Conservation (phyloP, 2,888 invertebrate species). For the Entomobrya multifasciata region DNA sequence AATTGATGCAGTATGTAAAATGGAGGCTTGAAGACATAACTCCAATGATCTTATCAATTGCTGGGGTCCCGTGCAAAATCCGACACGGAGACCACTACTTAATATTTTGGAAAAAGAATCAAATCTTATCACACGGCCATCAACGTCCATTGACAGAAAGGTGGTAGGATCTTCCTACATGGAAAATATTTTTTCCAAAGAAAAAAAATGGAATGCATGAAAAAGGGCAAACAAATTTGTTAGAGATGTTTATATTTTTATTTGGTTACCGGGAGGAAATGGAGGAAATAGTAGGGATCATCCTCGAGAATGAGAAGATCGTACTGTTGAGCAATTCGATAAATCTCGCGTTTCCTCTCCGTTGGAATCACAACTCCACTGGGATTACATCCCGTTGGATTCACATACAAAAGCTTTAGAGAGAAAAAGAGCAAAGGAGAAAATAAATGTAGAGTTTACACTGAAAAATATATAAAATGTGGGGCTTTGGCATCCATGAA, state of each 20-base stretch:
- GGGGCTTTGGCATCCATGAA: no score
- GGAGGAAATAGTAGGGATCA: constrained; percentile 90
- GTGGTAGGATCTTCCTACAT: constrained; percentile 84
- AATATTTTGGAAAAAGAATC: constrained; percentile 90
- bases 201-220: background rate
- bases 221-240: no score
- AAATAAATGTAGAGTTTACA: no score
- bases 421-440: no score
- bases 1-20: constrained; percentile 85
- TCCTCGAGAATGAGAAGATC: constrained; percentile 91
- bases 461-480: no score
- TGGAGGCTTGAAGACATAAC: constrained; percentile 87
- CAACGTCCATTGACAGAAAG: constrained; percentile 88
- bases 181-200: no score
- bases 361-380: constrained; percentile 87
- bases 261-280: constrained; percentile 83
- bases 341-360: constrained; percentile 86
- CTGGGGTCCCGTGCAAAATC: constrained; percentile 88
- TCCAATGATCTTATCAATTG: constrained; percentile 85
- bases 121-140: constrained; percentile 88
- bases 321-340: constrained; percentile 88
- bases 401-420: constrained; percentile 84
- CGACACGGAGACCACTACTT: constrained; percentile 87
- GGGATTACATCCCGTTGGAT: constrained; percentile 90
- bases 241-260: no score